Conservation (phyloP, 2,797 vertebrate genomes). For the Paguma larvata region DNA sequence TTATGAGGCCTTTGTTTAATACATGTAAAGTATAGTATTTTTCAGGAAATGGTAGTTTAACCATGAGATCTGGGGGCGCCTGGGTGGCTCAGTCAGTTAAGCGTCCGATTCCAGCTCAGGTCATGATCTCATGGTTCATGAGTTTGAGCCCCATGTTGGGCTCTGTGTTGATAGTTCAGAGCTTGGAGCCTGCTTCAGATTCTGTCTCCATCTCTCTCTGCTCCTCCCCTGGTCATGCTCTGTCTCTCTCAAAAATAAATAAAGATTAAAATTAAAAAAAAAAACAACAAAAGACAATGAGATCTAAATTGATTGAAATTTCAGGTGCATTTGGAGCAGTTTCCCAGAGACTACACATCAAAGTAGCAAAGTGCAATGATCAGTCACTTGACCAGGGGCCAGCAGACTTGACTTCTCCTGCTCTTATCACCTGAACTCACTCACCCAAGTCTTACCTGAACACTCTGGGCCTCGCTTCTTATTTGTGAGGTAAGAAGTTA, state of each 20-base stretch:
- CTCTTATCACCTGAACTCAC: neutral
- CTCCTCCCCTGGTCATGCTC: no score
- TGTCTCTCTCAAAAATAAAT: no score
- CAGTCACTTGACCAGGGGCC: neutral
- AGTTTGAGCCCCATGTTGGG: no score
- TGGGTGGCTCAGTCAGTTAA: no score
- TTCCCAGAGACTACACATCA: neutral
- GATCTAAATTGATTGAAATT: constrained; percentile 7
- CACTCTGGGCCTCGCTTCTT: neutral
- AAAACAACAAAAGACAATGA: neutral
- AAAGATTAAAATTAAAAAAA: no score
- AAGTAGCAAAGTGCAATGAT: neutral
- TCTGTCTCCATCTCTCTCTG: no score
- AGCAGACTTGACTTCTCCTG: neutral
- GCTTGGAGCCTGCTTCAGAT: no score
- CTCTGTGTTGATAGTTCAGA: no score
- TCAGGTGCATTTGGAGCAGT: neutral
- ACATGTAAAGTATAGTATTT: neutral
- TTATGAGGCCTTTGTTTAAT: neutral
- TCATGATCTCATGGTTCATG: no score
- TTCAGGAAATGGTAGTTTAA: neutral
- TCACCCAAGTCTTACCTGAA: neutral
- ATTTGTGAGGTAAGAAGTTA: neutral
- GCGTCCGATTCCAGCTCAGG: no score
- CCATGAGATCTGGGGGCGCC: neutral